phyloP scores from a whole-genome alignment of 2,888 invertebrate species.

The Cantharis rustica region DNA sequence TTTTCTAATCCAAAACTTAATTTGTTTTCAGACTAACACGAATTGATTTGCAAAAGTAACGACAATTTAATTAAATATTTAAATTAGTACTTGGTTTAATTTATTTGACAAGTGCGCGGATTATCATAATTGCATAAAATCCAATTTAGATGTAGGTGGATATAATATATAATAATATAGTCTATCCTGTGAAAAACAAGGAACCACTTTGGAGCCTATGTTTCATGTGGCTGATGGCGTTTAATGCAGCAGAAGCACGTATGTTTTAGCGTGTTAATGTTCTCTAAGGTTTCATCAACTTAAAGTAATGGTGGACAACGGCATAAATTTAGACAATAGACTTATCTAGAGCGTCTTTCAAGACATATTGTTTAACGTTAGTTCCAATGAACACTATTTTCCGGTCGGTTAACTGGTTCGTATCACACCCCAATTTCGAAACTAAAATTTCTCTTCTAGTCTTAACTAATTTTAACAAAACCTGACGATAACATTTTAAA shows the following conservation, averaged over 20 bases:
- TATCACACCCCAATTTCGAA: conserved; percentile 7
- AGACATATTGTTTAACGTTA: conserved; percentile 23
- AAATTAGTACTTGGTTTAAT: neutral
- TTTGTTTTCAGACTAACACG: neutral
- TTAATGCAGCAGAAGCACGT: neutral
- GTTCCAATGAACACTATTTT: conserved; percentile 19
- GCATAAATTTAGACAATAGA: conserved; percentile 18
- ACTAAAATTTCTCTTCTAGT: neutral
- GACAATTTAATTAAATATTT: neutral
- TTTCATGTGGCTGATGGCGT: neutral
- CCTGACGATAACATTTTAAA: neutral
- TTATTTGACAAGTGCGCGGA: neutral
- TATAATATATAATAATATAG: neutral
- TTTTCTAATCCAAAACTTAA: neutral
- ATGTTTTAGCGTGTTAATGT: conserved; percentile 4
- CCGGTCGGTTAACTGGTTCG: conserved; percentile 12
- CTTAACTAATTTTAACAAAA: neutral
- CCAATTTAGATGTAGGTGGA: neutral
- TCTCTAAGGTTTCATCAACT: conserved; percentile 6
- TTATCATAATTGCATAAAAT: neutral
- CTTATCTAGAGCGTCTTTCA: conserved; percentile 12
- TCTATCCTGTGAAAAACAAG: neutral
- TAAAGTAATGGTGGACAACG: conserved; percentile 17
- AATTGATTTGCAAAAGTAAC: neutral
- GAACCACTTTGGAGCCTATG: neutral